Conservation (phyloP, 1,140 invertebrate species). For the Hypothenemus hampei region DNA sequence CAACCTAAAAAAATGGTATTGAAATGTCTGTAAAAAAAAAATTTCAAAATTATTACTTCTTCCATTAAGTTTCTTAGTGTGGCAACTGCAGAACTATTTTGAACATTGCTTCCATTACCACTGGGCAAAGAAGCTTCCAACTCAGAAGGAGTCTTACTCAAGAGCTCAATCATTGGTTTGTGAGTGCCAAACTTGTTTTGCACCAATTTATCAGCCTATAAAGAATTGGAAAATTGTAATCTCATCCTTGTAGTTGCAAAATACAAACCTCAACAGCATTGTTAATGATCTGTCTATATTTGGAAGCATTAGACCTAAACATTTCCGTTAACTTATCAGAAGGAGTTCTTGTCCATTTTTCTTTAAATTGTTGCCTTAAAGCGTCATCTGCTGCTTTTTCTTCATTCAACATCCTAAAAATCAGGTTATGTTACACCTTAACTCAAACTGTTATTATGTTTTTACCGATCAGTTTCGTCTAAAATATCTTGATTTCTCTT, state of each 20-base stretch:
- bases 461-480: conserved; percentile 65
- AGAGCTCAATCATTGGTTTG: conserved; percentile 70
- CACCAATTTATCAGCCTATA: conserved; percentile 62
- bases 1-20: conserved; percentile 55
- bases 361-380: conserved; percentile 83
- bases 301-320: conserved; percentile 77
- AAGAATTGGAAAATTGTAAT: not conserved
- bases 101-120: conserved; percentile 47
- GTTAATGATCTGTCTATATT: conserved; percentile 89
- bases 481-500: conserved; percentile 93
- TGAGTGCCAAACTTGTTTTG: conserved; percentile 81
- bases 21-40: not conserved
- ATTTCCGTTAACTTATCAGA: conserved; percentile 86
- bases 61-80: conserved; percentile 78
- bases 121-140: conserved; percentile 61
- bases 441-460: conserved; percentile 38
- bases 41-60: conserved; percentile 47
- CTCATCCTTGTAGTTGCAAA: not conserved
- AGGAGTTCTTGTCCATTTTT: conserved; percentile 83
- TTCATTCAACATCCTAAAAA: conserved; percentile 82
- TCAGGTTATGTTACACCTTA: not conserved
- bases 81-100: conserved; percentile 57
- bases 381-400: conserved; percentile 88
- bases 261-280: conserved; percentile 67
- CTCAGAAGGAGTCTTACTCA: conserved; percentile 68